Conservation (phyloP, 2,888 invertebrate genomes). For the Oscheius sp. region DNA sequence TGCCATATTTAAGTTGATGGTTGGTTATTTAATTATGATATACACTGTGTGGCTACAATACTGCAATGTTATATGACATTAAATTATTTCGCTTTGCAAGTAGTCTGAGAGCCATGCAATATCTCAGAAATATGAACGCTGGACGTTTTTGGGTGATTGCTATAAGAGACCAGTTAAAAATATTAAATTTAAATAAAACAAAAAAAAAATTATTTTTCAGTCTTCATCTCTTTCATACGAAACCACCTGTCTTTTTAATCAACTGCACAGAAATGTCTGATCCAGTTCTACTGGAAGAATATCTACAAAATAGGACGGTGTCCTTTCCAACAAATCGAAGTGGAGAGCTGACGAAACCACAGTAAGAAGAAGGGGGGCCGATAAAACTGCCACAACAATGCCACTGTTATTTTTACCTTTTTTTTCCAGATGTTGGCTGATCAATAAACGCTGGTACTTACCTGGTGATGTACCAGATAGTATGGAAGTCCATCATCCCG, state of each 20-base stretch:
- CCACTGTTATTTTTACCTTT: background rate
- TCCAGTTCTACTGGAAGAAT: slow-evolving; percentile 25
- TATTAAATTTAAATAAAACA: background rate
- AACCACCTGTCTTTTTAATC: slow-evolving; percentile 33
- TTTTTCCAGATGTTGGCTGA: slow-evolving; percentile 43
- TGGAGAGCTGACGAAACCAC: background rate
- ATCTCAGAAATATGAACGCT: no score
- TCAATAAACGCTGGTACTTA: slow-evolving; percentile 42
- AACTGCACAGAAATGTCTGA: slow-evolving; percentile 38
- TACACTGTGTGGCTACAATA: background rate
- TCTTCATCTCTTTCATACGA: slow-evolving; percentile 41
- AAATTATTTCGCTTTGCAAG: no score
- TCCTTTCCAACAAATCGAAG: background rate
- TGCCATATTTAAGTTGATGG: no score
- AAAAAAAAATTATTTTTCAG: slow-evolving; percentile 26
- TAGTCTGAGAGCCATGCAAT: no score
- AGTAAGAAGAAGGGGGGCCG: background rate
- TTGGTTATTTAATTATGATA: no score
- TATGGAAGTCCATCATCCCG: slow-evolving; percentile 43
- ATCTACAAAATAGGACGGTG: slow-evolving; percentile 42
- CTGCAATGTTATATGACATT: no score
- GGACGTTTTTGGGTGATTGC: no score
- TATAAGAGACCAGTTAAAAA: background rate
- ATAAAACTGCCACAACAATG: background rate
- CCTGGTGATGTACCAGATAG: slow-evolving; percentile 45